These are phyloP conservation scores for Megamerina dolium DNA, from an alignment of 2,888 invertebrate genomes.

Conservation along the genomic window DNA sequence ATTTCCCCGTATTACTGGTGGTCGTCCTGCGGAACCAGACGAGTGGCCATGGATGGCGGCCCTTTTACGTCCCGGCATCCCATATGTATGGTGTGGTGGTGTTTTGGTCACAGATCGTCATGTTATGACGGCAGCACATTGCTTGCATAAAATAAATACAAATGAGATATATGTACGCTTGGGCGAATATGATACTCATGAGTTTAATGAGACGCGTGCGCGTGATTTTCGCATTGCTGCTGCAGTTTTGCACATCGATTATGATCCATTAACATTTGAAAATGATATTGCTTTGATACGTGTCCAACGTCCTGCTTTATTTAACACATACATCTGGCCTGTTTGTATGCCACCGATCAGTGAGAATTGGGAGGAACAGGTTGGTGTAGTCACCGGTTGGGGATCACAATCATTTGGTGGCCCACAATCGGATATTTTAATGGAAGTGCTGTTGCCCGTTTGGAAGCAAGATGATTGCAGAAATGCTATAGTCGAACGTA, in stretches of 20 bases:
- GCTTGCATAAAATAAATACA: constrained; percentile 53
- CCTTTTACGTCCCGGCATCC: constrained; percentile 56
- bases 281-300: constrained; percentile 74
- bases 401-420: constrained; percentile 69
- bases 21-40: constrained; percentile 58
- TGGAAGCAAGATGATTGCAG: constrained; percentile 66
- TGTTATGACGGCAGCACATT: constrained; percentile 49
- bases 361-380: constrained; percentile 54
- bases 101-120: constrained; percentile 66
- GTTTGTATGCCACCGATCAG: constrained; percentile 71
- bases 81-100: constrained; percentile 68
- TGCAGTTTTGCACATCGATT: constrained; percentile 63
- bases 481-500: constrained; percentile 57
- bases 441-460: constrained; percentile 70
- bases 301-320: constrained; percentile 59
- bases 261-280: constrained; percentile 60
- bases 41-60: constrained; percentile 87
- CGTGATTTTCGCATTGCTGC: constrained; percentile 64
- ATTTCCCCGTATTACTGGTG: constrained; percentile 56
- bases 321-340: constrained; percentile 77
- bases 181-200: constrained; percentile 74
- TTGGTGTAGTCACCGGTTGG: constrained; percentile 71
- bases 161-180: constrained; percentile 63
- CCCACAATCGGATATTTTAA: constrained; percentile 60
- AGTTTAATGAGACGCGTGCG: constrained; percentile 61